phyloP scores from a whole-genome alignment of 1,140 invertebrate genomes.

The Cotesia typhae region DNA sequence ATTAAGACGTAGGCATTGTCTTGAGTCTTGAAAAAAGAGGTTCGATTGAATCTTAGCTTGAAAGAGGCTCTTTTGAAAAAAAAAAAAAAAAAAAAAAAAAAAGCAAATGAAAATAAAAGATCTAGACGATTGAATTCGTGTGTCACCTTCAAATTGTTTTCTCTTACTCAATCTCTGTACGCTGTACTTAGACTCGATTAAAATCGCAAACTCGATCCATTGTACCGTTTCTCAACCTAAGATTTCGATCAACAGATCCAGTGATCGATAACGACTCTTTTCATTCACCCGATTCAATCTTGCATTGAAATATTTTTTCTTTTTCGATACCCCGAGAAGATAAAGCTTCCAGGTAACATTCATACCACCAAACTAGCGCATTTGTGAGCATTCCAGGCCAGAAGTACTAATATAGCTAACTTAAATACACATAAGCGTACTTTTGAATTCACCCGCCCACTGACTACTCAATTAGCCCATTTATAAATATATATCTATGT shows the following conservation, averaged over 20 bases:
- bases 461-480: slow-evolving; percentile 45
- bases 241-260: background rate
- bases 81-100: slow-evolving; percentile 1
- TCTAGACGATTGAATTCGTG: slow-evolving; percentile 31
- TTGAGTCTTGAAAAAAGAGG: no score
- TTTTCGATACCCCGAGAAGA: no score
- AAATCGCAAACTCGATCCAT: background rate
- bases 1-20: slow-evolving; percentile 28
- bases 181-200: background rate
- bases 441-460: slow-evolving; percentile 29
- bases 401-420: slow-evolving; percentile 2
- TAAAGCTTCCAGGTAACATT: no score
- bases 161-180: background rate
- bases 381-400: background rate
- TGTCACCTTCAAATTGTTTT: slow-evolving; percentile 17
- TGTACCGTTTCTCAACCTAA: background rate
- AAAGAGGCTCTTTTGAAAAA: no score
- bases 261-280: background rate
- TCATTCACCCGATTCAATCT: slow-evolving; percentile 1
- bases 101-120: slow-evolving; percentile 6
- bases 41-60: background rate
- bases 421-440: slow-evolving; percentile 31
- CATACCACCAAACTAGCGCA: no score
- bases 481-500: slow-evolving; percentile 5
- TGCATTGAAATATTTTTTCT: no score